phyloP scores from a whole-genome alignment of 2,888 invertebrate species.

The Polymixis lichenea region DNA sequence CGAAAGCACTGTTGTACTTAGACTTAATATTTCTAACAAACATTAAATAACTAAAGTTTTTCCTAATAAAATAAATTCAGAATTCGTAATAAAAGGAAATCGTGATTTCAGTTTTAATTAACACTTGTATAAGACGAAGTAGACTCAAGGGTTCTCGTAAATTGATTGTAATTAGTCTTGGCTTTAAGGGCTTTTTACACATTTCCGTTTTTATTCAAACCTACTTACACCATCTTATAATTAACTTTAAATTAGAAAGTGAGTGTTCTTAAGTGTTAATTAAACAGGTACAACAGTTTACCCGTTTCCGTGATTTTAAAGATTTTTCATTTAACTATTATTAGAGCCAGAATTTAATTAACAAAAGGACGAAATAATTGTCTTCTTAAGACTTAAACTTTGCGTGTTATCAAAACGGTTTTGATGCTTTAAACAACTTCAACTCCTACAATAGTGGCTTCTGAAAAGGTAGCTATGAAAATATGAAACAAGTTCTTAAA shows the following conservation, averaged over 20 bases:
- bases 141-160: constrained; percentile 38
- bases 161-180: constrained; percentile 58
- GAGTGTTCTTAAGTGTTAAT: constrained; percentile 1
- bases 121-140: constrained; percentile 48
- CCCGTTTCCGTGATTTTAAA: neutral
- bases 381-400: neutral
- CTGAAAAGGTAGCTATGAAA: neutral
- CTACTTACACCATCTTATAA: constrained; percentile 11
- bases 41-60: neutral
- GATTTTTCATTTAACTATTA: neutral
- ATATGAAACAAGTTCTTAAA: neutral
- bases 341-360: constrained; percentile 5
- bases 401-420: neutral
- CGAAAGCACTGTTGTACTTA: neutral
- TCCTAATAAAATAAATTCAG: constrained; percentile 12
- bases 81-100: constrained; percentile 28
- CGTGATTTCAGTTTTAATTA: constrained; percentile 61
- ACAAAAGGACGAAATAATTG: neutral
- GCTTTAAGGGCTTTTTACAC: constrained; percentile 36
- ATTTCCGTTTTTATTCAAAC: constrained; percentile 35
- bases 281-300: constrained; percentile 13
- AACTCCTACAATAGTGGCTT: neutral
- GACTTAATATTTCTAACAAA: neutral
- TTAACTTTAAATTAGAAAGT: constrained; percentile 30
- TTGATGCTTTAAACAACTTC: neutral